Base-by-base conservation (phyloP, 2,888 invertebrate species). In the Oxycera nigricornis region DNA sequence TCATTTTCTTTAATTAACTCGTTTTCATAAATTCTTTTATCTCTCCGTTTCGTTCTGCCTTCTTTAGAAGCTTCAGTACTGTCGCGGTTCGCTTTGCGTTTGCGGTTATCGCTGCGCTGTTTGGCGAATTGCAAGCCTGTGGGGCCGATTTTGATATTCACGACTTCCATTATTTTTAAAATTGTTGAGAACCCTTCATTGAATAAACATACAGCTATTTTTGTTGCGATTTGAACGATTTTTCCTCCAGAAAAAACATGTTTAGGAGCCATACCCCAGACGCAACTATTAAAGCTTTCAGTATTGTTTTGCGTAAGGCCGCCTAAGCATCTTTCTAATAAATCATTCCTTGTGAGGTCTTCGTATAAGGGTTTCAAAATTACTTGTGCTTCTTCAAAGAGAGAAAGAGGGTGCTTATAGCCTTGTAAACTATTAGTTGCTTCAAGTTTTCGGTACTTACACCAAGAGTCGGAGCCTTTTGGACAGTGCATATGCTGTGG, bases 401-500 rank as follows among this genome's bases (percentile, higher is more conserved):
- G 17, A 14, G 17, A 11, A 50, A 17, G 50, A 50, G 17, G 50
- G 6, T 55, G 55, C 20, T 55, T 55, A 55, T 55, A 55, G 3
- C 24, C 4, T 55, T 55, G 55, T 55, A 55, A n/a, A 6, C 20
- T 20, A 24, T 55, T 55, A 2, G 4, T 17, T 2, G 22, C 55
- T 55, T 55, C 24, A 24, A 55, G 2, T 24, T 55, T 20, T 20
- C 24, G 55, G 24, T 55, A 22, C 4, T 55, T 55, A 24, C 55
- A 55, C 24, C 55, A 55, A 2, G 55, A 55, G 24, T 55, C 24
- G 55, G 20, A 3, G 6, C 55, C 2, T 55, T 0, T 24, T 14
- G 55, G 55, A 55, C 55, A 55, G 7, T 22, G 55, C 55, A n/a
- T 55, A 55, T 55, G 55, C 55, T 22, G 22, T 24, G 55, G 55